phyloP scores from a whole-genome alignment of 1,140 invertebrate species.

The Proctacanthus coquilletti region DNA sequence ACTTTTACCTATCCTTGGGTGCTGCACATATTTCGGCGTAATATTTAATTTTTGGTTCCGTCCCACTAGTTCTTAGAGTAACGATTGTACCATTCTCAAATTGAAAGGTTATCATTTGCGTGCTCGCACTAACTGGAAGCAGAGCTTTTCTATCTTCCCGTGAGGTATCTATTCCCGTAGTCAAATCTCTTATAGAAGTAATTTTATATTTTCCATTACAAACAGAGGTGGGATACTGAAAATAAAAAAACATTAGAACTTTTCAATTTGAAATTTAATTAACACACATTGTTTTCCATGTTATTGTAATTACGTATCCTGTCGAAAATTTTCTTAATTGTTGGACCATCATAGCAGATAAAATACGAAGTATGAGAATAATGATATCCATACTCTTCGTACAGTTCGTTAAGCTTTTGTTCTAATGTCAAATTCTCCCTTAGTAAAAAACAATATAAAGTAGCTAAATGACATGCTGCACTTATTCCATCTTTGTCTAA shows the following conservation, averaged over 20 bases:
- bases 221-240: conserved; percentile 62
- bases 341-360: conserved; percentile 59
- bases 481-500: conserved; percentile 94
- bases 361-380: conserved; percentile 77
- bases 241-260: no score
- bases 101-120: conserved; percentile 93
- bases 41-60: conserved; percentile 97
- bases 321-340: conserved; percentile 66
- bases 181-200: conserved; percentile 67
- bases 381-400: conserved; percentile 74
- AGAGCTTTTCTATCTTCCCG: conserved; percentile 54
- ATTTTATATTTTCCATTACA: conserved; percentile 57
- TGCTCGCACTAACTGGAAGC: conserved; percentile 57
- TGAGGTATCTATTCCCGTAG: conserved; percentile 70
- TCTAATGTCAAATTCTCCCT: conserved; percentile 43
- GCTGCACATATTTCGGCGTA: conserved; percentile 79
- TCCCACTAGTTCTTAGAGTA: conserved; percentile 91
- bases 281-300: conserved; percentile 30
- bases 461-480: conserved; percentile 63
- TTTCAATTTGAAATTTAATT: background rate
- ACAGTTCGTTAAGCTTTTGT: conserved; percentile 69
- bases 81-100: conserved; percentile 76
- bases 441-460: conserved; percentile 62
- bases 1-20: conserved; percentile 46
- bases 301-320: conserved; percentile 57